Evolutionary conservation across 1,140 invertebrate species (phyloP).

Genomic region (Gonatopus flavifemur): DNA sequence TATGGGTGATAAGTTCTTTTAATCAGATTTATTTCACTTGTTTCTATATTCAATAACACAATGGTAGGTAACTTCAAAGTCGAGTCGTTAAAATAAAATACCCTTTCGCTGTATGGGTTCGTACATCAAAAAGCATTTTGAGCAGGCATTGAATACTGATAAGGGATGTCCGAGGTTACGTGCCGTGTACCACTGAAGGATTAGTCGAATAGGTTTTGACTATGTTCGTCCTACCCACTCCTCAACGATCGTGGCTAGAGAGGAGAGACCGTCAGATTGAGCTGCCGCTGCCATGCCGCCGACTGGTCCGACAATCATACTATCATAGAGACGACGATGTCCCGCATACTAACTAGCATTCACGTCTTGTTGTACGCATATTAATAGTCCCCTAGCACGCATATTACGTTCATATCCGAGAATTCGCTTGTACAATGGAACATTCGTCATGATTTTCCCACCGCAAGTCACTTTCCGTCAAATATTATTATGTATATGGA

Average conservation of each 20-base stretch:
- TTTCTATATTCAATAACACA: too few species aligned
- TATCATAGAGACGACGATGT: slow-evolving; percentile 44
- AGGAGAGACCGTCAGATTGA: slow-evolving; percentile 32
- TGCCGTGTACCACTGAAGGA: slow-evolving; percentile 14
- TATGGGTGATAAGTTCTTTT: too few species aligned
- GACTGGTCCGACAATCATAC: slow-evolving; percentile 44
- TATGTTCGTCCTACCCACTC: not conserved
- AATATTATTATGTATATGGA: too few species aligned
- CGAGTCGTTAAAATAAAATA: slow-evolving; percentile 46
- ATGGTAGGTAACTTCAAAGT: slow-evolving; percentile 26
- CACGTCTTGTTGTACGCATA: slow-evolving; percentile 37
- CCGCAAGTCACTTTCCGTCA: too few species aligned
- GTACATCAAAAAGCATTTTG: slow-evolving; percentile 43
- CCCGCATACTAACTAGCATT: slow-evolving; percentile 40
- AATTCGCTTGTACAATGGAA: too few species aligned
- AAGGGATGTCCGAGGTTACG: slow-evolving; percentile 18
- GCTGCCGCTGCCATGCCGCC: too few species aligned
- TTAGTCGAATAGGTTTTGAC: slow-evolving; percentile 30
- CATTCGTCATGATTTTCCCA: too few species aligned
- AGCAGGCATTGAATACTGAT: slow-evolving; percentile 44
- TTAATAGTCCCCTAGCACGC: too few species aligned
- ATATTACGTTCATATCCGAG: too few species aligned
- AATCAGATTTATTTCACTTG: too few species aligned
- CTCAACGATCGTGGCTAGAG: not conserved
- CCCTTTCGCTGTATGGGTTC: slow-evolving; percentile 14